Evolutionary conservation across 2,888 invertebrate genomes (phyloP), one percentile per base, ranked within the genome.

Genomic region (Idaea biselata): DNA sequence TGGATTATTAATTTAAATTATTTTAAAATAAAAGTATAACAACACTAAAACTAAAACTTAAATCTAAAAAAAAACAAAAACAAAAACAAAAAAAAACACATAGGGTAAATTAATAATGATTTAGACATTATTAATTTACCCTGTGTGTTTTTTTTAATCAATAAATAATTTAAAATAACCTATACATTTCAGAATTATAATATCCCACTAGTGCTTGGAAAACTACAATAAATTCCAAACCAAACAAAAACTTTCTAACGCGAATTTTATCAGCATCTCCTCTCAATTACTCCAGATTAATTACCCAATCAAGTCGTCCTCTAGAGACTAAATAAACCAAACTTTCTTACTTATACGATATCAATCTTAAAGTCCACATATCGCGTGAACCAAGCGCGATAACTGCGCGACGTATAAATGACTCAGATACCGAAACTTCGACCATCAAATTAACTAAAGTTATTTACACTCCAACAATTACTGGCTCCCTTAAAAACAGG

Each of bases 391-490:
- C 84, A 82, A 73, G 69, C 79, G 44, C 75, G 83, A 85, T 87
- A 86, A 80, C 78, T 76, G 77, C 76, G 64, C 63, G 68, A 73
- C 74, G 80, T 85, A 88, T 87, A 88, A 91, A 90, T 88, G 88
- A 88, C 79, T 81, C 80, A 76, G 84, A 88, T 89, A 88, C 81
- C 77, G 75, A 84, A 87, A 91, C 79, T 88, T 90, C 86, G 80
- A 79, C 84, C 84, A 89, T 90, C 87, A 91, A 90, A 89, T 90
- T 89, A 90, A 87, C 81, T 86, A 83, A 87, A 87, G 84, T 76
- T 65, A 61, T 60, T 63, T 63, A 60, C 66, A 55, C 31, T 62
- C 53, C 44, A 61, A 18, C n/a, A 14, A 16, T 32, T 17, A 31
- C 1, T 16, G 25, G 5, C 17, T 8, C 44, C 58, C 0, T 62